Evolutionary conservation across 2,797 vertebrate species (phyloP).

Genomic region (Silurus lanzhouensis): DNA sequence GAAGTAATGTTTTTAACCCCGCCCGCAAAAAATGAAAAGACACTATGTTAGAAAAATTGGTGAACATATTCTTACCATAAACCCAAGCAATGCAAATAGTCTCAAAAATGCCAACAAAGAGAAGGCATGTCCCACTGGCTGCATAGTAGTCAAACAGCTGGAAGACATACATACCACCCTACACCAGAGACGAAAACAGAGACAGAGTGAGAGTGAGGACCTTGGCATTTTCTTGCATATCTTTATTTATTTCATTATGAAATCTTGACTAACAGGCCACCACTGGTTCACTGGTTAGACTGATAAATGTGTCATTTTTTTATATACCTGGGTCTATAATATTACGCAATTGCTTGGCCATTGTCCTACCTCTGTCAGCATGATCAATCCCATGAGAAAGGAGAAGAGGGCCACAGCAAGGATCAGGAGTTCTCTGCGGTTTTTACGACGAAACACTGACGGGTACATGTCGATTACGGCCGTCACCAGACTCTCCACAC

Average conservation of each 20-base stretch:
- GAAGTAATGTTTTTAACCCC: no score
- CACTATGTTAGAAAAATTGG: not conserved
- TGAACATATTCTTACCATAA: slow-evolving; percentile 83
- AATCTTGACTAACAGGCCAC: not conserved
- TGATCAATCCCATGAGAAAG: slow-evolving; percentile 88
- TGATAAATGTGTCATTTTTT: not conserved
- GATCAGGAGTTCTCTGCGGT: slow-evolving; percentile 89
- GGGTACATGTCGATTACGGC: slow-evolving; percentile 95
- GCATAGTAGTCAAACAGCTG: slow-evolving; percentile 97
- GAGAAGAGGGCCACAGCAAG: slow-evolving; percentile 82
- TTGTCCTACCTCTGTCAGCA: slow-evolving; percentile 91
- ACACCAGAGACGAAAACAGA: not conserved
- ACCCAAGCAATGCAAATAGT: slow-evolving; percentile 90
- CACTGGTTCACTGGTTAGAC: not conserved
- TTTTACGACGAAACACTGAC: slow-evolving; percentile 85
- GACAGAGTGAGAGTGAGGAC: not conserved
- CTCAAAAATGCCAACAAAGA: slow-evolving; percentile 94
- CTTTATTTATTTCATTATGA: not conserved
- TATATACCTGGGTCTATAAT: not conserved
- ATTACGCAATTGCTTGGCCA: not conserved
- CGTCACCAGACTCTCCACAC: slow-evolving; percentile 93
- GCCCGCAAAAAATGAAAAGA: not conserved
- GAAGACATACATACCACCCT: slow-evolving; percentile 98
- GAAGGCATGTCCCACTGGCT: slow-evolving; percentile 93
- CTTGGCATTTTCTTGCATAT: not conserved